Conservation (phyloP, 2,113 vertebrate species). For the Cyanoderma ruficeps region DNA sequence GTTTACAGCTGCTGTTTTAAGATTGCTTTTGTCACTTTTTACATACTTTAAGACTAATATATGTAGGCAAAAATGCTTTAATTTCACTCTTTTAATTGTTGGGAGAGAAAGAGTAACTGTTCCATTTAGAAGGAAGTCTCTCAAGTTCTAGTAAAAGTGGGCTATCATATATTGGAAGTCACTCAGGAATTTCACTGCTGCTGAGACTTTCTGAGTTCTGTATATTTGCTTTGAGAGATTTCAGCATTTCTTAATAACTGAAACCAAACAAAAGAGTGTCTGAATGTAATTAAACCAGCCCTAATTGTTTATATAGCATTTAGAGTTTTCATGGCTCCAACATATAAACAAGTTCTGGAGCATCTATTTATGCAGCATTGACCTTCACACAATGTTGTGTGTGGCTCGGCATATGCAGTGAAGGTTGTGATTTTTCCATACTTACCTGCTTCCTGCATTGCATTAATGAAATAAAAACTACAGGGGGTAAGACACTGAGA, state of each 20-base stretch:
- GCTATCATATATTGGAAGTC: background rate
- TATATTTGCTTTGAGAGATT: background rate
- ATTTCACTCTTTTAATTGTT: background rate
- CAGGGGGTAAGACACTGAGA: background rate
- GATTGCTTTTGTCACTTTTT: background rate
- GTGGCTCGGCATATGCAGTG: background rate
- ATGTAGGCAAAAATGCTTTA: background rate
- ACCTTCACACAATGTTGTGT: background rate
- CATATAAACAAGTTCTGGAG: background rate
- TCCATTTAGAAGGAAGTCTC: background rate
- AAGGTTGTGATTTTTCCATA: background rate
- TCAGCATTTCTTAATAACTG: constrained; percentile 16
- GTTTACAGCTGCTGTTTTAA: background rate
- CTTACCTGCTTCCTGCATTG: background rate
- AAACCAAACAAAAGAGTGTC: background rate
- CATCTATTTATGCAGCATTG: background rate
- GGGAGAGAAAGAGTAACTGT: background rate
- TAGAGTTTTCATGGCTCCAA: background rate
- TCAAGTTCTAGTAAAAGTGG: background rate
- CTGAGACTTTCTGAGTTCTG: background rate
- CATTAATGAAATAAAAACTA: background rate
- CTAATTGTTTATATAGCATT: constrained; percentile 2
- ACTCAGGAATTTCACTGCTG: background rate
- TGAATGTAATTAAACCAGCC: constrained; percentile 27
- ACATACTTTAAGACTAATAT: background rate